Evolutionary conservation across 30 jellyfish, hydroid and myxozoan species (phyloP).

Genomic region (Hydractinia symbiolongicarpus): DNA sequence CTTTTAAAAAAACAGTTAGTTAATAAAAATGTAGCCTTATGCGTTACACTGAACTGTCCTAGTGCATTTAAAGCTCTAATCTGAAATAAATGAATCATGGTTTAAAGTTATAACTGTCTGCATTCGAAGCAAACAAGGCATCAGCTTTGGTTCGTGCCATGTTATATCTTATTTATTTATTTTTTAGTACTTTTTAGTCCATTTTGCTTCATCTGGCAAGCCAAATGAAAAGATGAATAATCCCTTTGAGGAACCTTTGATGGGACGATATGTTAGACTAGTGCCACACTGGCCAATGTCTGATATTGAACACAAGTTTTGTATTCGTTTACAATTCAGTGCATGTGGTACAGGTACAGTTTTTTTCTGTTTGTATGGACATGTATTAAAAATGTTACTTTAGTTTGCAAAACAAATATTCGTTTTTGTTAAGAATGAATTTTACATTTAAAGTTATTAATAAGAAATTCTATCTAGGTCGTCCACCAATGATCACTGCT

Average conservation of each 20-base stretch:
- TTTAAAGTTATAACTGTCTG: too few relatives aligned
- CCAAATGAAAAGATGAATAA: not conserved
- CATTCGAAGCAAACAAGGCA: too few relatives aligned
- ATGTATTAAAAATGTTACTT: not conserved
- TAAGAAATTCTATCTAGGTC: not conserved
- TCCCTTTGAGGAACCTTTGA: slow-evolving; percentile 12
- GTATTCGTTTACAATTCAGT: not conserved
- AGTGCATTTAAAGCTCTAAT: too few relatives aligned
- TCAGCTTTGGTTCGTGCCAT: too few relatives aligned
- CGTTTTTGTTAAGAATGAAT: too few relatives aligned
- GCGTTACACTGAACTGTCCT: too few relatives aligned
- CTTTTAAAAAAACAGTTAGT: too few relatives aligned
- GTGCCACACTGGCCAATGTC: not conserved
- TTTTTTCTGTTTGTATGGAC: not conserved
- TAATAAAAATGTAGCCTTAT: too few relatives aligned
- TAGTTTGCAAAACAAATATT: not conserved
- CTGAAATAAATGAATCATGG: too few relatives aligned
- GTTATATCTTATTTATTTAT: not conserved
- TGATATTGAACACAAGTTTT: not conserved
- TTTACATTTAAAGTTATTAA: not conserved
- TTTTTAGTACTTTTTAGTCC: slow-evolving; percentile 1
- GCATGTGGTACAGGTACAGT: slow-evolving; percentile 16
- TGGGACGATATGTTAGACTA: slow-evolving; percentile 30
- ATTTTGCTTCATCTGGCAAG: not conserved
- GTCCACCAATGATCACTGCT: not conserved